phyloP scores from a whole-genome alignment of 2,113 vertebrate species.

The Datnioides undecimradiatus region DNA sequence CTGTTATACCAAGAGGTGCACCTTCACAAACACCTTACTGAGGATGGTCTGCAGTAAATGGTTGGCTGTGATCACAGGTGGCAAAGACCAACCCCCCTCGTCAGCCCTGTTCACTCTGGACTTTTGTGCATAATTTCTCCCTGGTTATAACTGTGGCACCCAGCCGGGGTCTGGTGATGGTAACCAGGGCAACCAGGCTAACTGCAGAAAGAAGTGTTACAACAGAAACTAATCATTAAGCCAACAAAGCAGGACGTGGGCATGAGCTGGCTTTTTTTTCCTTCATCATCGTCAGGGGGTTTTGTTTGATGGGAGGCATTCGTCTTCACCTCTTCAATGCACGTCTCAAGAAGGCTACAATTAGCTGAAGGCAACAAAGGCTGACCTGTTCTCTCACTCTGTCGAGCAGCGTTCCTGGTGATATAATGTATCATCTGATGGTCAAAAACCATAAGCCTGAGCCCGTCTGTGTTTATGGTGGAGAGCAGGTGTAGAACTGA shows the following conservation, averaged over 20 bases:
- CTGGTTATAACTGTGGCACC: too few relatives aligned
- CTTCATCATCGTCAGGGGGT: neutral
- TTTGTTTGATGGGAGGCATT: neutral
- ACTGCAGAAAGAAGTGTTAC: neutral
- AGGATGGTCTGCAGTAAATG: too few relatives aligned
- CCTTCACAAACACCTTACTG: too few relatives aligned
- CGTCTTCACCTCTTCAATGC: neutral
- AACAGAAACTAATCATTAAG: neutral
- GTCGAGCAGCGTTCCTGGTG: neutral
- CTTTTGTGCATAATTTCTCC: too few relatives aligned
- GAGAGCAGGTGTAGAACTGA: neutral
- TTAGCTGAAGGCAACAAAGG: neutral
- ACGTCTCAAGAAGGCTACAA: neutral
- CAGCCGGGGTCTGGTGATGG: too few relatives aligned
- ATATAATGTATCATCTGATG: neutral
- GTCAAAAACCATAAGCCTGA: neutral
- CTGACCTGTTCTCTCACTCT: neutral
- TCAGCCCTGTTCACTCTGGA: too few relatives aligned
- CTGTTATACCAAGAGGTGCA: too few relatives aligned
- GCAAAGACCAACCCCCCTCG: too few relatives aligned
- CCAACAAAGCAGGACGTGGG: neutral
- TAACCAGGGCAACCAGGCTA: too few relatives aligned
- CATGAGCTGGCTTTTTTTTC: neutral
- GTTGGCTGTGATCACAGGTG: too few relatives aligned
- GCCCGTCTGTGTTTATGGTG: neutral